Conservation (phyloP, 2,113 vertebrate species). For the Albula goreensis region DNA sequence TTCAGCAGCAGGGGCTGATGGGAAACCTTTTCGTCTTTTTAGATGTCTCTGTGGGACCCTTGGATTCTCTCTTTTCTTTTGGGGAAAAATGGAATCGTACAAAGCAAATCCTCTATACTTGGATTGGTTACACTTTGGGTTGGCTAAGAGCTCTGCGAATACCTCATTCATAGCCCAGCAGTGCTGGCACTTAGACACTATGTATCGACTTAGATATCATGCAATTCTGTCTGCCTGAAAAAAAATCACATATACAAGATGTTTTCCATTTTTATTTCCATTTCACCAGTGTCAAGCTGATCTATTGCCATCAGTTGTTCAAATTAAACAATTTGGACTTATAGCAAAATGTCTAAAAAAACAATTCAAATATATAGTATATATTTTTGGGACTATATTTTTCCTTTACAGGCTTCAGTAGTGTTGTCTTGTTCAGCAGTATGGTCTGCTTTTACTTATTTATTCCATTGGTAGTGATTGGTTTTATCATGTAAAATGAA, state of each 20-base stretch:
- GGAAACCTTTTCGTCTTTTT: conserved; percentile 1
- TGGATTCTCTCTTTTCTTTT: conserved; percentile 1
- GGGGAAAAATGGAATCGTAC: conserved; percentile 13
- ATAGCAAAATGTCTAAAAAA: conserved; percentile 31
- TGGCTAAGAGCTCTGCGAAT: conserved; percentile 69
- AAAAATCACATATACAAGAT: conserved; percentile 43
- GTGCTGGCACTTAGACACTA: conserved; percentile 69
- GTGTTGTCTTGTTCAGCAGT: conserved; percentile 87
- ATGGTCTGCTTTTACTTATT: conserved; percentile 91
- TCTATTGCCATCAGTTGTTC: conserved; percentile 50
- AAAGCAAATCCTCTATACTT: conserved; percentile 23
- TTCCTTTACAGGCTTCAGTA: conserved; percentile 49
- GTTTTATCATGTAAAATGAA: conserved; percentile 82
- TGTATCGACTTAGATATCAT: conserved; percentile 66
- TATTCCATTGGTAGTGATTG: conserved; percentile 97
- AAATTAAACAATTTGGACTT: conserved; percentile 44
- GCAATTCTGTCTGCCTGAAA: conserved; percentile 50
- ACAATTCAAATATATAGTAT: conserved; percentile 48
- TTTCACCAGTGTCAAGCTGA: conserved; percentile 48
- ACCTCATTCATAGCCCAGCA: conserved; percentile 76
- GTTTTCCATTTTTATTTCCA: conserved; percentile 32
- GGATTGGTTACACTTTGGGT: conserved; percentile 44
- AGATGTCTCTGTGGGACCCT: conserved; percentile 6
- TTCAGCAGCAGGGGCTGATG: neutral
- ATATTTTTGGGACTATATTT: conserved; percentile 76